Evolutionary conservation across 2,797 vertebrate genomes (phyloP).

Genomic region (Calcarius lapponicus): DNA sequence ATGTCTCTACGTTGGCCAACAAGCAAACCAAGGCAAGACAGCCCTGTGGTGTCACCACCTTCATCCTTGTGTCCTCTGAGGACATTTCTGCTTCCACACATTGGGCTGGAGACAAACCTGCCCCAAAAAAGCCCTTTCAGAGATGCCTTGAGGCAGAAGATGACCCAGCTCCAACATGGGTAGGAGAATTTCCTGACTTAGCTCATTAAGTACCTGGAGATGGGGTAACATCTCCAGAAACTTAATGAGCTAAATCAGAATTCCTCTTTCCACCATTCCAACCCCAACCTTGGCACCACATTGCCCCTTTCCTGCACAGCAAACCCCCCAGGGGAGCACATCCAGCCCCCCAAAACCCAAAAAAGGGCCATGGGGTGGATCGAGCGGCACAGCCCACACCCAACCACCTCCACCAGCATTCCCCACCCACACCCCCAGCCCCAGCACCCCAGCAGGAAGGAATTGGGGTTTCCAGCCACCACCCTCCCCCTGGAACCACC

Average conservation of each 20-base stretch:
- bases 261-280: neutral
- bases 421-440: neutral
- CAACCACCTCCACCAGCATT: neutral
- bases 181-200: neutral
- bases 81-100: fast-evolving
- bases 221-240: no score
- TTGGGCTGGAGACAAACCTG: fast-evolving
- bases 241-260: no score
- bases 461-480: neutral
- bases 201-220: neutral
- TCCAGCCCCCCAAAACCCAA: neutral
- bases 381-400: fast-evolving
- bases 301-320: fast-evolving
- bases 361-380: fast-evolving
- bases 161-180: fast-evolving
- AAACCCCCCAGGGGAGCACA: no score
- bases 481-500: neutral
- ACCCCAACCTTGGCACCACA: fast-evolving
- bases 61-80: fast-evolving
- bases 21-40: neutral
- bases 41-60: neutral
- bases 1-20: fast-evolving
- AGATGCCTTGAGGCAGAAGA: neutral
- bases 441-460: neutral
- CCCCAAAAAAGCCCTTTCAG: neutral